phyloP scores from a whole-genome alignment of 1,140 invertebrate species.

The Drosophila rhopaloa region DNA sequence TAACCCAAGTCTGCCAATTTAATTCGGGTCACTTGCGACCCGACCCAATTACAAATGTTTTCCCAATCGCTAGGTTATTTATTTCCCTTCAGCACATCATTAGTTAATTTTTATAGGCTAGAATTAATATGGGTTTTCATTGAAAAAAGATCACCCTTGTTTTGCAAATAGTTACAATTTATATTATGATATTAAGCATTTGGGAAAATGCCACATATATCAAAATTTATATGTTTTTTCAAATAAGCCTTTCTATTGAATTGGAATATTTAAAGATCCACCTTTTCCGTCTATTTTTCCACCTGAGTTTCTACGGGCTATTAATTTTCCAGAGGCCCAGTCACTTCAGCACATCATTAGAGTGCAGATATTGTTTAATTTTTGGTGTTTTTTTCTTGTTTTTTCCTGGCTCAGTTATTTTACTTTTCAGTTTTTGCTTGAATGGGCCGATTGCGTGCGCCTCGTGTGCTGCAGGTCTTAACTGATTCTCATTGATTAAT shows the following conservation, averaged over 20 bases:
- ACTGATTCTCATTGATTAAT: slow-evolving; percentile 81
- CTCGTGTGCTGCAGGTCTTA: slow-evolving; percentile 48
- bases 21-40: slow-evolving; percentile 38
- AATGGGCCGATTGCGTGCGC: slow-evolving; percentile 74
- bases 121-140: not conserved
- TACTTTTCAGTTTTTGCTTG: slow-evolving; percentile 5
- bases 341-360: slow-evolving; percentile 62
- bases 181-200: too few species aligned
- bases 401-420: slow-evolving; percentile 3
- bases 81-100: slow-evolving; percentile 48
- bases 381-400: slow-evolving; percentile 1
- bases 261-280: too few species aligned
- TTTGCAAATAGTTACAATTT: not conserved
- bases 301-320: slow-evolving; percentile 14
- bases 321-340: slow-evolving; percentile 19
- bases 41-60: slow-evolving; percentile 47
- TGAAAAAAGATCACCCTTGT: not conserved
- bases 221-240: too few species aligned
- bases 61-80: slow-evolving; percentile 37
- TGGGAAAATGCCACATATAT: too few species aligned
- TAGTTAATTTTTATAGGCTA: slow-evolving; percentile 9
- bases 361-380: slow-evolving; percentile 36
- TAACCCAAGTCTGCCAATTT: slow-evolving; percentile 28
- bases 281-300: not conserved
- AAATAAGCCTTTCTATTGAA: too few species aligned